A percentile compares a stretch with the other conserved stretches of the same genome.
phyloP scores from a whole-genome alignment of 2,797 vertebrate genomes.

The Peromyscus attwateri region DNA sequence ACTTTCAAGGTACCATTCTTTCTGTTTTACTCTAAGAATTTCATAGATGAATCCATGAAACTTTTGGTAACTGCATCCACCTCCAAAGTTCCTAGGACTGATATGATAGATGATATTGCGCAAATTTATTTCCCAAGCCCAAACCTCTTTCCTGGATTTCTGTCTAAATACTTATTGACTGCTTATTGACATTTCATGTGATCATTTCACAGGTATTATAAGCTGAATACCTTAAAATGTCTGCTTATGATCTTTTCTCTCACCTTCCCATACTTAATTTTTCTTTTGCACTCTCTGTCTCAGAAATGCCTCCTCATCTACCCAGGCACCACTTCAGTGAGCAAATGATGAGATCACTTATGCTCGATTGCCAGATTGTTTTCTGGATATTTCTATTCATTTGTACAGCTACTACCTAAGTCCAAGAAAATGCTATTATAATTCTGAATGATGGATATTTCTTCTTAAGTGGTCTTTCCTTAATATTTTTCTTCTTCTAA shows the following conservation, averaged over 20 bases:
- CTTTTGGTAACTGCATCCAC: not conserved
- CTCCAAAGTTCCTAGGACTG: not conserved
- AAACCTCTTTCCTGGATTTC: not conserved
- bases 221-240: not conserved
- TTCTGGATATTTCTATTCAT: not conserved
- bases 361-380: not conserved
- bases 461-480: not conserved
- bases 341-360: not conserved
- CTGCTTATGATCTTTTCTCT: not conserved
- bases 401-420: not conserved
- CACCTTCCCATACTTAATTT: not conserved
- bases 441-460: not conserved
- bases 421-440: not conserved
- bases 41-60: constrained; percentile 1
- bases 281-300: not conserved
- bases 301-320: not conserved
- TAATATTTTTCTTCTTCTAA: not conserved
- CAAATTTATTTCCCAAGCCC: not conserved
- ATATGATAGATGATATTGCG: not conserved
- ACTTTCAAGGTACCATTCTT: not conserved
- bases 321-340: not conserved
- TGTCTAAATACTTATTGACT: not conserved
- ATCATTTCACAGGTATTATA: not conserved
- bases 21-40: not conserved
- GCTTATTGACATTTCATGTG: not conserved